Evolutionary conservation across 2,888 invertebrate species (phyloP), one percentile per base, ranked within the genome.

Genomic region (Trichogramma evanescens): DNA sequence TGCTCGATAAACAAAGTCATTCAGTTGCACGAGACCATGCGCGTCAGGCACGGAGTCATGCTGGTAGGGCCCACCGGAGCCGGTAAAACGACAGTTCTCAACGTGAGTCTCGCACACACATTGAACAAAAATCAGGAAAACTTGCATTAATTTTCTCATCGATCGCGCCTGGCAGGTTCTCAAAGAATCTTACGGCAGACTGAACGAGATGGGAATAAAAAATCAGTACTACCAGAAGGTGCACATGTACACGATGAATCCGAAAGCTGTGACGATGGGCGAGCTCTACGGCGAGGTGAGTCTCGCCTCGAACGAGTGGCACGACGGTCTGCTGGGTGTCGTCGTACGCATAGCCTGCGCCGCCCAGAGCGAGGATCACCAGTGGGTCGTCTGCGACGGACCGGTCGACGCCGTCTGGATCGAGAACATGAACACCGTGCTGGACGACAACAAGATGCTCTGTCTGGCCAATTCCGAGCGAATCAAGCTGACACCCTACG

Each of bases 341-440:
- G 84, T 84, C 71, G 84, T 86, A 66, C 78, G 87, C 63, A 78
- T 78, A 53, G 82, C 85, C 26, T 86, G 86, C 52, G 78, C 82
- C 69, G 73, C 72, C 61, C 74, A 73, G 60, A 83, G 80, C 4
- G 81, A 85, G 59, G 87, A 92, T 68, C 93, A 94, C 74, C 93
- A 94, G 72, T 95, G 94, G 94, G 84, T 94, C 56, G 85, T 93
- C 49, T 93, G 93, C 76, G 94, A 94, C 74, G 94, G 94, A 0
- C 94, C 91, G 0, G 93, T 95, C 0, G 94, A 94, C 75, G 93
- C 94, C 0, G 88, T 93, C 26, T 95, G 95, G 94, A 94, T 95
- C 65, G 95, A 95, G 78, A 94, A 93, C 74, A 86, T 95, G 85
- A 94, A 94, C 77, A 93, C 94, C 0, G 93, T 93, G 0, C 81